phyloP scores from a whole-genome alignment of 2,888 invertebrate species.

The Spatulosminthurus flaviceps region DNA sequence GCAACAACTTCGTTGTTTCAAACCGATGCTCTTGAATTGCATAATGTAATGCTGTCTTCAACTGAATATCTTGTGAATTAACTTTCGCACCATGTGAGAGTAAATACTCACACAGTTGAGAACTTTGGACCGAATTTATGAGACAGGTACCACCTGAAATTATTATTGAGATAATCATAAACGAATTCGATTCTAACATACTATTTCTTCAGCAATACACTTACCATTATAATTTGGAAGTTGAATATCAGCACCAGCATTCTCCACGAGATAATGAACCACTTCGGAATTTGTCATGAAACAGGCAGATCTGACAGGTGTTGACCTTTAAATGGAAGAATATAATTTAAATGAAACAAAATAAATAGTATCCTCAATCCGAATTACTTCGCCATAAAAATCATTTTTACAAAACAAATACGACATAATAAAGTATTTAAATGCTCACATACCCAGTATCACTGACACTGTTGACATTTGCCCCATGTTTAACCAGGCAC shows the following conservation, averaged over 20 bases:
- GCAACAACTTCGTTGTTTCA: slow-evolving; percentile 82
- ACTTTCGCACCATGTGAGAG: slow-evolving; percentile 81
- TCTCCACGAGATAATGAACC: slow-evolving; percentile 76
- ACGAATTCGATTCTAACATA: too few relatives aligned
- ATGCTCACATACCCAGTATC: slow-evolving; percentile 75
- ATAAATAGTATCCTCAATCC: neutral
- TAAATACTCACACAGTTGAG: slow-evolving; percentile 80
- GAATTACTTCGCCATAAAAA: neutral
- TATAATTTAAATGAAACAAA: neutral
- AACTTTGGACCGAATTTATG: slow-evolving; percentile 91
- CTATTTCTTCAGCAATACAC: too few relatives aligned
- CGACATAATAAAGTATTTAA: neutral
- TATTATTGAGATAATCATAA: neutral
- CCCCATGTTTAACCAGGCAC: slow-evolving; percentile 80
- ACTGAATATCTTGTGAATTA: slow-evolving; percentile 87
- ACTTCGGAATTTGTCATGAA: slow-evolving; percentile 89
- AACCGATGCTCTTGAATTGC: slow-evolving; percentile 80
- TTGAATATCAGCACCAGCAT: slow-evolving; percentile 83
- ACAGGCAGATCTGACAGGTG: slow-evolving; percentile 89
- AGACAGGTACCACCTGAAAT: slow-evolving; percentile 81
- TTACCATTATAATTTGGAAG: slow-evolving; percentile 82
- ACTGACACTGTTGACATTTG: slow-evolving; percentile 85
- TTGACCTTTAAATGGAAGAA: slow-evolving; percentile 69
- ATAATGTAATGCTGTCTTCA: slow-evolving; percentile 91
- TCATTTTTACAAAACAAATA: neutral